Percentiles rank a stretch among this genome's conserved stretches.
Conservation (phyloP, 2,888 invertebrate genomes). For the Athalia circularis region DNA sequence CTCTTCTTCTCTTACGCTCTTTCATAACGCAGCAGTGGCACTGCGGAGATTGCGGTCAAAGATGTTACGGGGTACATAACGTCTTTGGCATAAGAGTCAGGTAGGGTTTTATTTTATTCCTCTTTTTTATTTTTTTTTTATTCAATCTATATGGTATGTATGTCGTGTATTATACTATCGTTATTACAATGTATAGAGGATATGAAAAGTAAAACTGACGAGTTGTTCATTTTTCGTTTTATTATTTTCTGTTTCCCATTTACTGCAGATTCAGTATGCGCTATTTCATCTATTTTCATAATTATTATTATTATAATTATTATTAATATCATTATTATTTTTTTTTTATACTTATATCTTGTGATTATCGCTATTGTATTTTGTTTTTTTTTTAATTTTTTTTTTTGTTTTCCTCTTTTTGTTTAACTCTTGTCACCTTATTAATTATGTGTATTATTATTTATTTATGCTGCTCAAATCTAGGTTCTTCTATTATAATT, state of each 20-base stretch:
- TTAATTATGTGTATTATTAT: not conserved
- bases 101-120: not conserved
- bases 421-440: not conserved
- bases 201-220: not conserved
- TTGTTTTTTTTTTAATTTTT: constrained; percentile 4
- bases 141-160: not conserved
- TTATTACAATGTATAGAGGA: not conserved
- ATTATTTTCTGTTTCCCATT: not conserved
- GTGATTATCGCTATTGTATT: constrained; percentile 9
- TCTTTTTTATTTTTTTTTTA: no score
- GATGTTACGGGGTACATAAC: constrained; percentile 40
- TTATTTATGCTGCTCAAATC: not conserved
- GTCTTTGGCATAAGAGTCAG: constrained; percentile 34
- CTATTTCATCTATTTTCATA: not conserved
- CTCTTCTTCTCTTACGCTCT: no score
- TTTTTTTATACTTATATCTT: not conserved
- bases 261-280: no score
- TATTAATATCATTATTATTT: not conserved
- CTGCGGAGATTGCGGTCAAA: constrained; percentile 4
- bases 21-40: not conserved
- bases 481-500: not conserved
- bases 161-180: not conserved
- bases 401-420: not conserved
- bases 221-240: constrained; percentile 8
- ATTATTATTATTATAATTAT: not conserved